Percentiles rank a stretch among this genome's conserved stretches.
phyloP scores from a whole-genome alignment of 2,888 invertebrate species.

The Proisotoma minuta region DNA sequence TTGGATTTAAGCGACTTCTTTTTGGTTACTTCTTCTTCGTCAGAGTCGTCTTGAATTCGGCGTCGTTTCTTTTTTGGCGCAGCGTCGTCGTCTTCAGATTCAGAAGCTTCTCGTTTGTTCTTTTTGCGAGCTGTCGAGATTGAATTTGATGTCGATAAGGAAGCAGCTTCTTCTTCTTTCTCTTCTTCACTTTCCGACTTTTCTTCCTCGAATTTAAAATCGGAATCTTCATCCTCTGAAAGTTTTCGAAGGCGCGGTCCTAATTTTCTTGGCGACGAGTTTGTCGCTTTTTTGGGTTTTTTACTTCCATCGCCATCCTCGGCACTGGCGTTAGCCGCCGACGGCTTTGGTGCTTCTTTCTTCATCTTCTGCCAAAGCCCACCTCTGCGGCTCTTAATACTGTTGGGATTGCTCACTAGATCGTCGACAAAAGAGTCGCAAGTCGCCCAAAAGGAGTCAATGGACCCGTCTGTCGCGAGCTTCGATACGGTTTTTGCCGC shows the following conservation, averaged over 20 bases:
- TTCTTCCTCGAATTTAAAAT: slow-evolving; percentile 53
- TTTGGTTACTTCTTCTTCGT: too few relatives aligned
- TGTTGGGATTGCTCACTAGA: slow-evolving; percentile 43
- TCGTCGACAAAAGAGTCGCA: slow-evolving; percentile 46
- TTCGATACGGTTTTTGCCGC: neutral
- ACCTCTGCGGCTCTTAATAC: slow-evolving; percentile 45
- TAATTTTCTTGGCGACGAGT: neutral
- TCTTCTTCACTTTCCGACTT: slow-evolving; percentile 41
- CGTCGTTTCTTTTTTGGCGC: too few relatives aligned
- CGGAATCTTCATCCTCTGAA: slow-evolving; percentile 58
- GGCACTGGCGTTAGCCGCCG: neutral
- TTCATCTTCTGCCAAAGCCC: slow-evolving; percentile 46
- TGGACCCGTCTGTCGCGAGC: neutral
- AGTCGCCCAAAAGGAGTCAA: slow-evolving; percentile 41
- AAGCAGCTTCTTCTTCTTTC: slow-evolving; percentile 37
- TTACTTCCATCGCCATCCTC: slow-evolving; percentile 7
- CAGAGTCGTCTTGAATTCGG: too few relatives aligned
- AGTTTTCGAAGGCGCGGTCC: slow-evolving; percentile 35
- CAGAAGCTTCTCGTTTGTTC: slow-evolving; percentile 13
- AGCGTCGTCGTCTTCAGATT: too few relatives aligned
- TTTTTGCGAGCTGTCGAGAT: slow-evolving; percentile 16
- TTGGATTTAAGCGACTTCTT: too few relatives aligned
- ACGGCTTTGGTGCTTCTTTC: slow-evolving; percentile 9
- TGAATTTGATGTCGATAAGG: neutral
- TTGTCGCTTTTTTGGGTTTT: too few relatives aligned